A percentile compares a stretch with the other conserved stretches of the same genome.
Conservation (phyloP, 1,140 invertebrate genomes). For the Zaprionus taronus region DNA sequence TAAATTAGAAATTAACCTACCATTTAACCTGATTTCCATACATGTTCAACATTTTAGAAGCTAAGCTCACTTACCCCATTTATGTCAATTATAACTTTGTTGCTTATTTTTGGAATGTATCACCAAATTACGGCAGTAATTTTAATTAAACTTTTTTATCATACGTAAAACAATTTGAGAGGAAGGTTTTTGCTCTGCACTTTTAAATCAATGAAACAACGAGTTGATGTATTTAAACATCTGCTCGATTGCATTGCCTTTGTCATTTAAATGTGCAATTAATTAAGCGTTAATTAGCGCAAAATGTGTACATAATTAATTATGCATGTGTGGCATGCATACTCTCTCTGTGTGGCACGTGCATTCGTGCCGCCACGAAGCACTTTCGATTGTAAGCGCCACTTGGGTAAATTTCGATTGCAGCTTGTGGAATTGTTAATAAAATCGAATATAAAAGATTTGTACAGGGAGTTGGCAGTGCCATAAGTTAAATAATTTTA, state of each 20-base stretch:
- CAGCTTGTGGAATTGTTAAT: slow-evolving; percentile 7
- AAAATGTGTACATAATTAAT: slow-evolving; percentile 69
- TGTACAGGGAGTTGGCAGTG: no score
- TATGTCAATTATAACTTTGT: background rate
- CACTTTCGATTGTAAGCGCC: slow-evolving; percentile 49
- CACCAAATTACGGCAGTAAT: background rate
- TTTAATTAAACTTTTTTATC: background rate
- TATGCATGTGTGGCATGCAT: slow-evolving; percentile 46
- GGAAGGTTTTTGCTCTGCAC: slow-evolving; percentile 31
- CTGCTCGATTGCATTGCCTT: slow-evolving; percentile 49
- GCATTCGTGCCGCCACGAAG: slow-evolving; percentile 45
- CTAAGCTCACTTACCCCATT: background rate
- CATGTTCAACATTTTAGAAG: background rate
- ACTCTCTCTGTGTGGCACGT: slow-evolving; percentile 25
- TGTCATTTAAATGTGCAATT: slow-evolving; percentile 73
- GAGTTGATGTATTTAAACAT: slow-evolving; percentile 54
- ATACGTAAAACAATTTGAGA: background rate
- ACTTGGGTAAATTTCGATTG: slow-evolving; percentile 36
- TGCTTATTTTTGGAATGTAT: background rate
- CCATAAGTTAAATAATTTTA: no score
- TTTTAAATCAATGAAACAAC: slow-evolving; percentile 71
- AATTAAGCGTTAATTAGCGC: slow-evolving; percentile 77
- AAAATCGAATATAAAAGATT: no score
- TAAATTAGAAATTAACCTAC: background rate
- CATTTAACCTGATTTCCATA: background rate